Conservation (phyloP, 2,113 vertebrate genomes). For the Tenrec ecaudatus region DNA sequence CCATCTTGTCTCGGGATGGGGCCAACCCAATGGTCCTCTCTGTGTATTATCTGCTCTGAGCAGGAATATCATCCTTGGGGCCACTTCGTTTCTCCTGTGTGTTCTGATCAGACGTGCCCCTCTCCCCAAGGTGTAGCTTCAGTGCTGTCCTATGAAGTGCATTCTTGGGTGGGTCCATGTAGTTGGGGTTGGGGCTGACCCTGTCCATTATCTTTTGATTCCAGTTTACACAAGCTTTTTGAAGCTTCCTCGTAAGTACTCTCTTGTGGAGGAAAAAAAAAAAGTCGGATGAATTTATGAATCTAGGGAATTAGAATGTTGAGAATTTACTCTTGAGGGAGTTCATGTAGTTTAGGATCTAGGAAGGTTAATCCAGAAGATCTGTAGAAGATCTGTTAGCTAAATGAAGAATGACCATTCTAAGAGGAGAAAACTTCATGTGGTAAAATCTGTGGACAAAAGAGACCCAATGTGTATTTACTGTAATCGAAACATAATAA, state of each 20-base stretch:
- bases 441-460: neutral
- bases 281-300: conserved; percentile 27
- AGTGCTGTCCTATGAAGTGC: no score
- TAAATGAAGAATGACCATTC: neutral
- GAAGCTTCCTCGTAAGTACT: neutral
- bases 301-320: neutral
- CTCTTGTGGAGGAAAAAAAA: neutral
- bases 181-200: no score
- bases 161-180: no score
- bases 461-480: neutral
- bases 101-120: no score
- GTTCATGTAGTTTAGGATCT: neutral
- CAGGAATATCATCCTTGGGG: no score
- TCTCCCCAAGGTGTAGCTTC: no score
- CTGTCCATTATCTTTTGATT: no score
- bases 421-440: neutral
- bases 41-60: no score
- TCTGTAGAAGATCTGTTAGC: neutral
- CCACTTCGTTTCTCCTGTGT: no score
- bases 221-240: no score
- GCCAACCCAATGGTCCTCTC: no score
- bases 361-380: neutral
- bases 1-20: no score
- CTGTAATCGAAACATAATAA: neutral
- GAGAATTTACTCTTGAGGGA: neutral